phyloP scores from a whole-genome alignment of 2,888 invertebrate species.

The Antheraea yamamai region DNA sequence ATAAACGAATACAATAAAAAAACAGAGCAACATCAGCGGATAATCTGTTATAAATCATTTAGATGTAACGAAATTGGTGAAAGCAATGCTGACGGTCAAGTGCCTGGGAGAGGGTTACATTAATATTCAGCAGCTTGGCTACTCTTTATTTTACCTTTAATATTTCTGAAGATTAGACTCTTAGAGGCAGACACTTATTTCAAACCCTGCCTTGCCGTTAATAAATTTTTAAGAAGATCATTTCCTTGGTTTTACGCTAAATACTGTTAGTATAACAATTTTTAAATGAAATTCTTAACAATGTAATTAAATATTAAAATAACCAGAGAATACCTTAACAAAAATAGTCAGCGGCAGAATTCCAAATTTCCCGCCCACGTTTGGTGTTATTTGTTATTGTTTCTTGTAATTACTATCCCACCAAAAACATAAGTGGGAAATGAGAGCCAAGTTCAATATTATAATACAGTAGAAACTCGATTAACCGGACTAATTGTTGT shows the following conservation, averaged over 20 bases:
- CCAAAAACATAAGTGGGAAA: too few species aligned
- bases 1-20: not conserved
- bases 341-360: not conserved
- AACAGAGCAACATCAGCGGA: not conserved
- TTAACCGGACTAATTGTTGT: too few species aligned
- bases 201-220: conserved; percentile 19
- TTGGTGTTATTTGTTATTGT: not conserved
- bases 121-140: conserved; percentile 52
- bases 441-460: too few species aligned
- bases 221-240: conserved; percentile 13
- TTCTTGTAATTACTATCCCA: too few species aligned
- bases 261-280: not conserved
- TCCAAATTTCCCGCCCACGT: not conserved
- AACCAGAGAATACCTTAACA: not conserved
- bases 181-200: conserved; percentile 46
- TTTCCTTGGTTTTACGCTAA: not conserved
- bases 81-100: conserved; percentile 47
- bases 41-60: conserved; percentile 48
- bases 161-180: conserved; percentile 42
- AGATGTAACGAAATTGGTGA: conserved; percentile 45
- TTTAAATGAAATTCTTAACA: not conserved
- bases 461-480: too few species aligned
- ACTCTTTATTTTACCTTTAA: conserved; percentile 42
- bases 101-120: conserved; percentile 51
- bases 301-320: not conserved